phyloP scores from a whole-genome alignment of 2,113 vertebrate species.

The Cephalopterus ornatus region DNA sequence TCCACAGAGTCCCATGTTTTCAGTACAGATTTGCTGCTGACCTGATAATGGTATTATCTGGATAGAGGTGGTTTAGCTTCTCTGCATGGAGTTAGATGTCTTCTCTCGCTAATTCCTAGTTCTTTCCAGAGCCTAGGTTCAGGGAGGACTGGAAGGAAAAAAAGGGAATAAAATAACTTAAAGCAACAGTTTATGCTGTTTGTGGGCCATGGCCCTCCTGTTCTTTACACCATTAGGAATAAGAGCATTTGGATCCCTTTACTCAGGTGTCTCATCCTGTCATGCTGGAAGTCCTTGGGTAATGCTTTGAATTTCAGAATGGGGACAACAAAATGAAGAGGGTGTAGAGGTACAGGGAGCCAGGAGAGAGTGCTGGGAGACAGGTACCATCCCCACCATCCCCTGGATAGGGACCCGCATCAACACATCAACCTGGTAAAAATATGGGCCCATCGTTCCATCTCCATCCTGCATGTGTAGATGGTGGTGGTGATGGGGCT shows the following conservation, averaged over 20 bases:
- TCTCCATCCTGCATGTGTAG: background rate
- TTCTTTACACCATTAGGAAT: background rate
- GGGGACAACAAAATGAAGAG: background rate
- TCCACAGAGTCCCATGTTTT: background rate
- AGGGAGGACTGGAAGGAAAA: background rate
- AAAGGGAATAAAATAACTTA: background rate
- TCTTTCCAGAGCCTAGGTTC: background rate
- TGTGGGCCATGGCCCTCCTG: background rate
- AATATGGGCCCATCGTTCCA: background rate
- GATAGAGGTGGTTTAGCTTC: background rate
- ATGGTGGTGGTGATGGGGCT: background rate
- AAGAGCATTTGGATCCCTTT: background rate
- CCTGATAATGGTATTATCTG: background rate
- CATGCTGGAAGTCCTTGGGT: background rate
- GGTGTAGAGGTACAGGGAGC: background rate
- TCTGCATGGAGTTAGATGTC: background rate
- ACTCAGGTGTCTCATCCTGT: background rate
- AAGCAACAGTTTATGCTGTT: background rate
- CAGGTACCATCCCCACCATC: background rate
- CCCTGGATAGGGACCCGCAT: background rate
- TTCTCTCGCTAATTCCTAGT: background rate
- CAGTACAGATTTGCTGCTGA: background rate
- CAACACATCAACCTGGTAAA: too few species aligned
- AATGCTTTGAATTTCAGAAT: background rate
- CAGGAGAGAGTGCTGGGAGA: background rate